Base-by-base conservation (phyloP, 2,888 invertebrate genomes). In the Lysandra coridon region DNA sequence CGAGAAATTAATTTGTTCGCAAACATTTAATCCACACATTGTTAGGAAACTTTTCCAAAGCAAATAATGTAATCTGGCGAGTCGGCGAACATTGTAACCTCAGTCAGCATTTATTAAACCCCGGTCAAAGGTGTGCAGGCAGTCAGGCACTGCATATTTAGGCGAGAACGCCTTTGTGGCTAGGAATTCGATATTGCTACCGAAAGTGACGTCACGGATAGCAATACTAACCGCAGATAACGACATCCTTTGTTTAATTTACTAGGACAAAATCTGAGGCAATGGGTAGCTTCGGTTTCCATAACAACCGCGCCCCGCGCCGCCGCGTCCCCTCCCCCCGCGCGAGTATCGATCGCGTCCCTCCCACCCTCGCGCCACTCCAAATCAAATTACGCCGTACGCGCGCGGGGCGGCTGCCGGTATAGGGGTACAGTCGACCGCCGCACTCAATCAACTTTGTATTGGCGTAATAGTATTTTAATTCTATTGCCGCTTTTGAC, bases 191-290 rank as follows among this genome's bases (percentile, higher is more conserved):
- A 69, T 78, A 78, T 78, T 73, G 73, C 69, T 78, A 64, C 60
- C 78, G 64, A 5, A 57, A 49, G 23, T 23, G 49, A 49, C 12
- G 23, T 23, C 49, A 49, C 23, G 49, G 30, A 75, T 75, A 44
- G 33, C 33, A 76, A 40, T 69, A 69, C 30, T 69, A 78, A 69
- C 82, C 82, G 81, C 82, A 81, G 88, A 87, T 89, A 90, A 89
- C 90, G 88, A 91, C 90, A 90, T 90, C 88, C 92, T 93, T 93
- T 93, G 93, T 93, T 93, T 92, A 92, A 93, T 93, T 92, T 90
- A 90, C 88, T 90, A 88, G 91, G 90, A 92, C 91, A 87, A 93
- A 94, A 93, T 94, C 93, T 92, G 92, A 88, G 88, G 91, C 91
- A 89, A 90, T 23, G 88, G 91, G 92, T 91, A 91, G 90, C 90